These are phyloP conservation scores for Tenrec ecaudatus DNA, from an alignment of 2,113 vertebrate genomes.

Conservation along the genomic window DNA sequence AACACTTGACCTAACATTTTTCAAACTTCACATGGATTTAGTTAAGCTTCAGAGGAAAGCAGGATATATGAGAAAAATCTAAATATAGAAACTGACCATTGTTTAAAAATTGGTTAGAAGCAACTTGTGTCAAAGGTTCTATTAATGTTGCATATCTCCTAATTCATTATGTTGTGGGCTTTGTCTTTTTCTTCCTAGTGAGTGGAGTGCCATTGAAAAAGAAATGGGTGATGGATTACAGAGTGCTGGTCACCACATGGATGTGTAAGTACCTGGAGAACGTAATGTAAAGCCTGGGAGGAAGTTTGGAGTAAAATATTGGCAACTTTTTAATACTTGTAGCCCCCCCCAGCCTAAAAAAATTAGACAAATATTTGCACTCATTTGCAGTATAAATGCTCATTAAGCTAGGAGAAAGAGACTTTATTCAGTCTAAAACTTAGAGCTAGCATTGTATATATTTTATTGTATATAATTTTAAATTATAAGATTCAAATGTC, in stretches of 20 bases:
- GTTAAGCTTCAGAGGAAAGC: slow-evolving; percentile 5
- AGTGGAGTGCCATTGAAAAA: slow-evolving; percentile 97
- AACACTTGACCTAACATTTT: slow-evolving; percentile 34
- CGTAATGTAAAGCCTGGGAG: background rate
- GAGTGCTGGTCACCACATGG: slow-evolving; percentile 98
- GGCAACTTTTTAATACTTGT: slow-evolving; percentile 5
- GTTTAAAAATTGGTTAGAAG: slow-evolving; percentile 80
- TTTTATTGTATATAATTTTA: slow-evolving; percentile 51
- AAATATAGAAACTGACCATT: background rate
- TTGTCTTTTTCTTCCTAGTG: slow-evolving; percentile 88
- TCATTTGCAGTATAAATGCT: slow-evolving; percentile 4
- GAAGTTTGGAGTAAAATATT: background rate
- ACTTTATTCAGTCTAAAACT: slow-evolving; percentile 48
- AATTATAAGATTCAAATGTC: background rate
- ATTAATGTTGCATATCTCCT: slow-evolving; percentile 76
- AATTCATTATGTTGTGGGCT: slow-evolving; percentile 75
- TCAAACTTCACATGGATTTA: slow-evolving; percentile 11
- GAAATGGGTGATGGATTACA: slow-evolving; percentile 98
- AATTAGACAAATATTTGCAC: background rate
- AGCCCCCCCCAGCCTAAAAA: background rate
- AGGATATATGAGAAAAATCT: slow-evolving; percentile 30
- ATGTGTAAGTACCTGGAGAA: slow-evolving; percentile 90
- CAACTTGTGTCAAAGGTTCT: slow-evolving; percentile 71
- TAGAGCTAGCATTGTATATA: background rate
- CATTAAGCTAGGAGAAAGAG: slow-evolving; percentile 33